Evolutionary conservation across 2,797 vertebrate genomes (phyloP).

Genomic region (Trachurus trachurus): DNA sequence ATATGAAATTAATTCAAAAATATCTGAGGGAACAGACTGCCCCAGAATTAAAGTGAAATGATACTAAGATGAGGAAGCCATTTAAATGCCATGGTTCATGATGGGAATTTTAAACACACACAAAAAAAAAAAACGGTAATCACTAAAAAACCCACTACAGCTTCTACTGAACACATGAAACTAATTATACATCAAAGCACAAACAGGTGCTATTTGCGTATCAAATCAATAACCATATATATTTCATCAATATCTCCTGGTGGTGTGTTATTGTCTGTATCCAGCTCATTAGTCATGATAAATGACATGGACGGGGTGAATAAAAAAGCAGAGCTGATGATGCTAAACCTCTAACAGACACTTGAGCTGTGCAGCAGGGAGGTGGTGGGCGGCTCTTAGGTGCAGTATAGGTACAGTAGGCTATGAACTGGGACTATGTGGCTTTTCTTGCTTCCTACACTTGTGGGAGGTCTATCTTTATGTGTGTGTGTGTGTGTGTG

Average conservation of each 20-base stretch:
- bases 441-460: constrained; percentile 35
- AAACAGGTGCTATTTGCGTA: not conserved
- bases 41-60: not conserved
- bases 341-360: not conserved
- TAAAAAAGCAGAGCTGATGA: not conserved
- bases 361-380: not conserved
- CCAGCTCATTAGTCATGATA: not conserved
- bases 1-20: not conserved
- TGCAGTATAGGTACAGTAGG: constrained; percentile 25
- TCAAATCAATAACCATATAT: not conserved
- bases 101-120: not conserved
- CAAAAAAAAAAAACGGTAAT: no score
- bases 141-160: not conserved
- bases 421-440: constrained; percentile 31
- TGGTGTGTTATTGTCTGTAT: not conserved
- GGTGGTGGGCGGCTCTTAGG: constrained; percentile 45
- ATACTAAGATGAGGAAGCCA: not conserved
- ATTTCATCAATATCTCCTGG: not conserved
- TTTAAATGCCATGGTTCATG: not conserved
- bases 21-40: no score
- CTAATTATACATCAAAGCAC: not conserved
- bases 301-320: not conserved
- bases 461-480: constrained; percentile 50
- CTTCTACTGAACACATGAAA: not conserved
- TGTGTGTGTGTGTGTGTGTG: constrained; percentile 27